A percentile compares a stretch with the other conserved stretches of the same genome.
Conservation (phyloP, 2,113 vertebrate genomes). For the Pachyramphus minor region DNA sequence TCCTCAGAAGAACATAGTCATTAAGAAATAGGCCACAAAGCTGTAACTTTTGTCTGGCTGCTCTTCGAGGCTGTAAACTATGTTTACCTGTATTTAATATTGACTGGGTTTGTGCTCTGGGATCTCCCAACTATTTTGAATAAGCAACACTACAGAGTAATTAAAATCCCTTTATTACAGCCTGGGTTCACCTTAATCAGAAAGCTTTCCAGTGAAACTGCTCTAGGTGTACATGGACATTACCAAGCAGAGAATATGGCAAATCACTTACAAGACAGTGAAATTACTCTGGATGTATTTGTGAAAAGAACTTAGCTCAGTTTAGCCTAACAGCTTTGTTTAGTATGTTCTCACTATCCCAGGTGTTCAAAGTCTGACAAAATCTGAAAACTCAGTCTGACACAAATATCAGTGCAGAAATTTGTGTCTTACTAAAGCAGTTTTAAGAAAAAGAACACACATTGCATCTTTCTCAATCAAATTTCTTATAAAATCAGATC, state of each 20-base stretch:
- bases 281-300: not conserved
- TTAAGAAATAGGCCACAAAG: not conserved
- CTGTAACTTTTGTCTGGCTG: not conserved
- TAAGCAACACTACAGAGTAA: not conserved
- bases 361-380: not conserved
- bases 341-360: not conserved
- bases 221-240: accelerated
- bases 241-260: not conserved
- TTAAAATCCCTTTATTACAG: not conserved
- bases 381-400: not conserved
- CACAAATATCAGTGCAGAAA: not conserved
- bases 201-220: not conserved
- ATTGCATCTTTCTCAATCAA: not conserved
- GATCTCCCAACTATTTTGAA: not conserved
- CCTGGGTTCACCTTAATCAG: not conserved
- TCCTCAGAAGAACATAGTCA: not conserved
- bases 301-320: not conserved
- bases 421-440: not conserved
- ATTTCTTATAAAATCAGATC: not conserved
- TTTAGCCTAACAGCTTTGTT: not conserved
- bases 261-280: not conserved
- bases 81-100: not conserved
- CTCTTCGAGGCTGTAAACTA: not conserved
- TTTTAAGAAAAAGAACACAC: not conserved
- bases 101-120: not conserved